Evolutionary conservation across 2,113 vertebrate species (phyloP), one percentile per base, ranked within the genome.

Genomic region (Scopus umbretta): DNA sequence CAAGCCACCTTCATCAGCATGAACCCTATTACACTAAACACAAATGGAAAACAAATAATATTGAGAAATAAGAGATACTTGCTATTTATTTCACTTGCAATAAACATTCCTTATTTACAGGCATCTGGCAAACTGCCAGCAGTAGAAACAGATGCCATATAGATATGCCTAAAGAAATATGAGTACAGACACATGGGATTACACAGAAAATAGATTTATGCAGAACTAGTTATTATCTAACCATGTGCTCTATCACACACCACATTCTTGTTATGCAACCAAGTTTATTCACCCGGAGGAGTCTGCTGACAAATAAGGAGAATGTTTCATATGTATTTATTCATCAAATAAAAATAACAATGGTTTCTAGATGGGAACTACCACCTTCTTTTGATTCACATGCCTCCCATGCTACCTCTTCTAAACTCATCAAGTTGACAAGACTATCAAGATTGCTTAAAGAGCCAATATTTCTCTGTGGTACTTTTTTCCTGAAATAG

Each of bases 311-410:
- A 89, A 96, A 78, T 67, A 66, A 91, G 32, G 32, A 84, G 50
- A 70, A 45, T 53, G 42, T 45, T 88, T 91, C 38, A 21, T 53
- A 89, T 84, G 68, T 55, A 87, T 76, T 90, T 92, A 90, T 96
- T 92, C 66, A 91, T 92, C 40, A 93, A 85, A 79, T 92, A 89
- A 91, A 87, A 96, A 86, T 78, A 91, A 81, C 55, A 86, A 63
- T 92, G 55, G 38, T 83, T 96, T 94, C 76, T 55, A 85, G 80
- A 96, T 92, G 86, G 91, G 86, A 96, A 89, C 83, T 95, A 84
- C 71, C 72, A 88, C 79, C 52, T 85, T 88, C 80, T 84, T 96
- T 93, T 89, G 88, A 92, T 94, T 97, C 83, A 90, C 80, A 96
- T 86, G 70, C 88, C 79, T 96, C 76, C 74, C 66, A 55, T 79